Conservation (phyloP, 30 jellyfish, hydroid and myxozoan genomes). For the Turritopsis rubra region DNA sequence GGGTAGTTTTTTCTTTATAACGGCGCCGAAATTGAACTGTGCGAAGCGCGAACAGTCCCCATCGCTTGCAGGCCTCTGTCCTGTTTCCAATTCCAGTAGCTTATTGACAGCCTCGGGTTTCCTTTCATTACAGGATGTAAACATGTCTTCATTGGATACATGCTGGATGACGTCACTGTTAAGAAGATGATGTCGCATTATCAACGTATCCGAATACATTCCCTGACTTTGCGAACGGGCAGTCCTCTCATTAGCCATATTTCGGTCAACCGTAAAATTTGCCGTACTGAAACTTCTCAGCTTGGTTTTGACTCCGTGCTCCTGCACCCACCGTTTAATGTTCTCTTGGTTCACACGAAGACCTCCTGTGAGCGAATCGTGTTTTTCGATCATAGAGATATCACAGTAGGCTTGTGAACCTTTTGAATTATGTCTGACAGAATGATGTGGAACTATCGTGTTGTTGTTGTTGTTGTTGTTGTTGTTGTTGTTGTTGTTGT, state of each 20-base stretch:
- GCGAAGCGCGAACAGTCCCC: slow-evolving; percentile 6
- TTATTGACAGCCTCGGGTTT: background rate
- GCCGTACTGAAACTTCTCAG: slow-evolving; percentile 29
- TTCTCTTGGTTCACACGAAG: slow-evolving; percentile 22
- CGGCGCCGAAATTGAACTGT: background rate
- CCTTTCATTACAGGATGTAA: background rate
- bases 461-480: background rate
- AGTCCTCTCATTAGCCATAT: background rate
- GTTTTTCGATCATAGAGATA: background rate
- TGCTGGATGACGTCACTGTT: background rate
- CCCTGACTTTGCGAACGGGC: slow-evolving; percentile 2
- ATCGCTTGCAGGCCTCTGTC: slow-evolving; percentile 2
- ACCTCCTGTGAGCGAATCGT: background rate
- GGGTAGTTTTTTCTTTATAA: background rate
- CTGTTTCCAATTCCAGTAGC: background rate
- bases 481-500: background rate
- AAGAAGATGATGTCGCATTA: background rate
- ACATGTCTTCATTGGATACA: background rate
- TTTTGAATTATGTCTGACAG: background rate
- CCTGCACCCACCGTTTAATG: slow-evolving; percentile 24
- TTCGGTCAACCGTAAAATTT: slow-evolving; percentile 8
- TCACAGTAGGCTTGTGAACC: background rate
- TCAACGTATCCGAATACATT: background rate
- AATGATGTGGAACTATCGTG: too few species aligned
- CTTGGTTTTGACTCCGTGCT: slow-evolving; percentile 18